Conservation (phyloP, 2,888 invertebrate species). For the Ctena decussata region DNA sequence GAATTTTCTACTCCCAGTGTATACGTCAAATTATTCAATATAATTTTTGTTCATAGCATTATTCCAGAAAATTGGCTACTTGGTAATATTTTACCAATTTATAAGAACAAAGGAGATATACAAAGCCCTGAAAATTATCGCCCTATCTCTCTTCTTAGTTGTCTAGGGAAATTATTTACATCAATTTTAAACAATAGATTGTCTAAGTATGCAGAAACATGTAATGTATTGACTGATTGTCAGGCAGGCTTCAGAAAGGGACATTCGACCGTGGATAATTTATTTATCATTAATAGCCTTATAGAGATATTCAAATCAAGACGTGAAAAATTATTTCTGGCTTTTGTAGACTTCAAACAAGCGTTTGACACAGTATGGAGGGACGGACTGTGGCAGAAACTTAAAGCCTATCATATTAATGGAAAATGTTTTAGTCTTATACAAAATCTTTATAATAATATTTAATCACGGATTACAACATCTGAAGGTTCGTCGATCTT, state of each 20-base stretch:
- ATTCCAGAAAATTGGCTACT: slow-evolving; percentile 19
- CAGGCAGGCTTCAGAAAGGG: slow-evolving; percentile 1
- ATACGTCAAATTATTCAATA: slow-evolving; percentile 6
- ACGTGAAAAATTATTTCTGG: not conserved
- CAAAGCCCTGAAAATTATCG: slow-evolving; percentile 29
- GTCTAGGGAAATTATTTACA: not conserved
- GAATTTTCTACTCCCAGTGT: not conserved
- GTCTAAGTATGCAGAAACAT: not conserved
- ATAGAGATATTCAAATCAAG: not conserved
- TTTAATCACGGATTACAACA: not conserved
- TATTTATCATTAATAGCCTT: not conserved
- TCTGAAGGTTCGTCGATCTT: not conserved
- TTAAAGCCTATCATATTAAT: not conserved
- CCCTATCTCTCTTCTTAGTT: slow-evolving; percentile 21
- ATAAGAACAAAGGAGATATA: slow-evolving; percentile 23
- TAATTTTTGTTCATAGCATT: slow-evolving; percentile 23
- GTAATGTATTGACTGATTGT: not conserved
- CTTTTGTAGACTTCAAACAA: not conserved
- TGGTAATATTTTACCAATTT: slow-evolving; percentile 36
- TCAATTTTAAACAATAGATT: not conserved
- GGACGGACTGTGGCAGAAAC: not conserved
- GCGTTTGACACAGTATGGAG: not conserved
- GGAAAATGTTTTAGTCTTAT: not conserved
- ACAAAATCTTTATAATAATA: not conserved
- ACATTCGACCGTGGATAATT: not conserved